Base-by-base conservation (phyloP, 2,888 invertebrate species). In the Heliconius cydno region DNA sequence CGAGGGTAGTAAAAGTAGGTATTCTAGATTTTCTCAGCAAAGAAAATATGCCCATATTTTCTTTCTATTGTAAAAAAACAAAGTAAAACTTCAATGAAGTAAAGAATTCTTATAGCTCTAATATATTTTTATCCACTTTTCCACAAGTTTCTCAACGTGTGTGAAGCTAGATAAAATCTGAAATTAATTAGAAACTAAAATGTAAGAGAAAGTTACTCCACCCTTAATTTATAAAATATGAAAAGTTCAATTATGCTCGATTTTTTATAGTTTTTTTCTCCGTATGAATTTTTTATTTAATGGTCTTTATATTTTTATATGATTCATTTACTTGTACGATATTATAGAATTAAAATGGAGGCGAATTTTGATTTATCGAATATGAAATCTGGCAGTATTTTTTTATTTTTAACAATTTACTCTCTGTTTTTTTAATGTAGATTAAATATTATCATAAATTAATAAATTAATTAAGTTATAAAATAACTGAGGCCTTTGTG, bases 121-220 rank as follows among this genome's bases (percentile, higher is more conserved):
- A 72, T 38, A 74, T 52, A 38, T 38, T 60, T 74, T 63, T 28
- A 74, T 74, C 19, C n/a, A 52, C 10, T 38, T 74, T 41, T 65
- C n/a, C 38, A 6, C 25, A 63, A 65, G 9, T 41, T 65, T 65
- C 34, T 38, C 41, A 63, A 15, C 60, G 72, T 57, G 34, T 72
- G 25, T 41, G 63, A 63, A 65, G 72, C 57, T 57, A 30, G 5
- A 72, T 57, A 41, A 63, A 63, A 63, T 74, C 15, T 60, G 41
- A 63, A 74, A 60, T 74, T 74, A 74, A 74, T 74, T 74, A 74
- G 63, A 65, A 73, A 60, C 73, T 73, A 60, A 25, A 67, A 72
- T 60, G 30, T 60, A 71, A 4, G 71, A 72, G 34, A 57, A 73
- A 57, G 72, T 72, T 72, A 74, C 60, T 60, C 63, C 19, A 74